Evolutionary conservation across 2,113 vertebrate species (phyloP).

Genomic region (Machaerirhynchus nigripectus): DNA sequence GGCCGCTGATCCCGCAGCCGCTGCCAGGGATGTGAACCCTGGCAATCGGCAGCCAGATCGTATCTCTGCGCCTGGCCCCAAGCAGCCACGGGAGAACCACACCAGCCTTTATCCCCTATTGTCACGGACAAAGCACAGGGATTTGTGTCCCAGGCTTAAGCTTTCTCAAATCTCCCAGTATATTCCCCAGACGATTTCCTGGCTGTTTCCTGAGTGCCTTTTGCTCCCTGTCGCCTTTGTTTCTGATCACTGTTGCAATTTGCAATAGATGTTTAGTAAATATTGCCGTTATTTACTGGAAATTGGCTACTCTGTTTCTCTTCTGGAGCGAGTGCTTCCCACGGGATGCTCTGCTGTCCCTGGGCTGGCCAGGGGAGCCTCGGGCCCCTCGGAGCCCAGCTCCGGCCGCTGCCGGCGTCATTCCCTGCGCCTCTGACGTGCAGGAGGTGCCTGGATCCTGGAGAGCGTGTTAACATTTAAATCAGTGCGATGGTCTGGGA

Average conservation of each 20-base stretch:
- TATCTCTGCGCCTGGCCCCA: not conserved
- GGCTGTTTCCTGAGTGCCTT: not conserved
- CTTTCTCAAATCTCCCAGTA: not conserved
- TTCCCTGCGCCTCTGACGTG: not conserved
- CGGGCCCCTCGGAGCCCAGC: not conserved
- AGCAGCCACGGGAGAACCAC: accelerated
- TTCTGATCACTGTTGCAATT: not conserved
- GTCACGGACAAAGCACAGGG: conserved; percentile 1
- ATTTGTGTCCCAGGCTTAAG: conserved; percentile 29
- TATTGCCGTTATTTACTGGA: accelerated
- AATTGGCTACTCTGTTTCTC: accelerated
- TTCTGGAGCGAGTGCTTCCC: accelerated
- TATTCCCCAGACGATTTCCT: not conserved
- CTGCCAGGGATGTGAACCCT: not conserved
- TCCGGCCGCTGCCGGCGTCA: not conserved
- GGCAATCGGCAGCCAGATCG: not conserved
- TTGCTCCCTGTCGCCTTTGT: not conserved
- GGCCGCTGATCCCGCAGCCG: not conserved
- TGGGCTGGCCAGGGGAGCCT: not conserved
- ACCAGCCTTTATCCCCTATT: not conserved
- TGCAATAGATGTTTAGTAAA: not conserved
- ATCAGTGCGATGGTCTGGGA: not conserved
- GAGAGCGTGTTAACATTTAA: conserved; percentile 20
- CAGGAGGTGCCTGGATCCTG: not conserved
- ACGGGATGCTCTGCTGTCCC: accelerated